Conservation (phyloP, 2,888 invertebrate species). For the Papilio demoleus region DNA sequence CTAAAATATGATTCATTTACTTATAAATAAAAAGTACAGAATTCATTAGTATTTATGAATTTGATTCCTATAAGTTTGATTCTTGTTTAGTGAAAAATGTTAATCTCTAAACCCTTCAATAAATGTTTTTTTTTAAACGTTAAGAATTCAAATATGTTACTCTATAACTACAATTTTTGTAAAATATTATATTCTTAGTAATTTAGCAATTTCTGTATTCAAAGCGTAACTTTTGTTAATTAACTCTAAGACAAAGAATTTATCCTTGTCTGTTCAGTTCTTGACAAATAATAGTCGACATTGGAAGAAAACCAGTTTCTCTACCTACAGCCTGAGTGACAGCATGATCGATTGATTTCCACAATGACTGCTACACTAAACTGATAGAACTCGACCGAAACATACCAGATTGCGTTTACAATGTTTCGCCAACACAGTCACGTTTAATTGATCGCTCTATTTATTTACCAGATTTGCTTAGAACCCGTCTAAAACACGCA, state of each 20-base stretch:
- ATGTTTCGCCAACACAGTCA: constrained; percentile 24
- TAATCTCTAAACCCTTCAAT: no score
- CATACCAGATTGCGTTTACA: constrained; percentile 28
- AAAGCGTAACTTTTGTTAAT: constrained; percentile 13
- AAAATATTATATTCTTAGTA: neutral
- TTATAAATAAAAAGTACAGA: no score
- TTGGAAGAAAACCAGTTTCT: constrained; percentile 37
- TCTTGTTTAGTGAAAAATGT: no score
- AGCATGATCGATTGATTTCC: constrained; percentile 33
- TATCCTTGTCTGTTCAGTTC: constrained; percentile 35
- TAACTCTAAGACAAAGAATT: constrained; percentile 33
- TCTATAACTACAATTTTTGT: no score
- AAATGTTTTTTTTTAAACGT: no score
- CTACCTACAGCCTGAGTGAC: constrained; percentile 33
- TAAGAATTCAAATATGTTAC: no score
- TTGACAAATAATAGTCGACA: constrained; percentile 30
- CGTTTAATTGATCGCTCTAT: constrained; percentile 11
- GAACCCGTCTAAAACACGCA: constrained; percentile 1
- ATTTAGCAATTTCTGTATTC: neutral
- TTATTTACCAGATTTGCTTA: constrained; percentile 10
- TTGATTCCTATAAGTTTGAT: no score
- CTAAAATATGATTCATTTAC: neutral
- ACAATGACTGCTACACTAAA: constrained; percentile 34
- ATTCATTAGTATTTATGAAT: no score
- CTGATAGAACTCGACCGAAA: constrained; percentile 33